phyloP scores from a whole-genome alignment of 2,797 vertebrate species.

The Echeneis naucrates region DNA sequence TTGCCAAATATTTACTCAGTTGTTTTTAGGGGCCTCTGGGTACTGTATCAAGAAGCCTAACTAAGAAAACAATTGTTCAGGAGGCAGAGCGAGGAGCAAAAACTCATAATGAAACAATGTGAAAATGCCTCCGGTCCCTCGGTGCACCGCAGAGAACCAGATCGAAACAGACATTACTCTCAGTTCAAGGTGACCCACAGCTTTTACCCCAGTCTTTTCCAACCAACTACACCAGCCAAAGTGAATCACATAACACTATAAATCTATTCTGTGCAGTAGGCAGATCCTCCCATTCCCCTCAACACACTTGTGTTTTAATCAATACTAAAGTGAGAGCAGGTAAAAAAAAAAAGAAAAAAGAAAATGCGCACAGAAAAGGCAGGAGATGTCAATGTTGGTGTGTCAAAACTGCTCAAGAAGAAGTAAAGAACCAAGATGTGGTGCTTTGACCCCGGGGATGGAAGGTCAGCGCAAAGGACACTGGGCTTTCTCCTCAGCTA shows the following conservation, averaged over 20 bases:
- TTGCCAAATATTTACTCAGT: slow-evolving; percentile 73
- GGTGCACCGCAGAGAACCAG: slow-evolving; percentile 33
- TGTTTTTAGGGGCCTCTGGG: slow-evolving; percentile 63
- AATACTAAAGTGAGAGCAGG: slow-evolving; percentile 55
- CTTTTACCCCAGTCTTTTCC: slow-evolving; percentile 83
- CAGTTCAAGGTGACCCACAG: slow-evolving; percentile 81
- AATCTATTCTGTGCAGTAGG: slow-evolving; percentile 57
- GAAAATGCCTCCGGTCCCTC: slow-evolving; percentile 48
- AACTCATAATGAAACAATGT: slow-evolving; percentile 59
- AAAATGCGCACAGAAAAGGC: slow-evolving; percentile 19
- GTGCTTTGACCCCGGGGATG: slow-evolving; percentile 77
- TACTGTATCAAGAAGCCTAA: slow-evolving; percentile 64
- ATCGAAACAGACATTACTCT: slow-evolving; percentile 70
- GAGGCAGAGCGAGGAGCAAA: slow-evolving; percentile 47
- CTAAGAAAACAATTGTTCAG: slow-evolving; percentile 69
- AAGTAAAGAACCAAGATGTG: slow-evolving; percentile 78
- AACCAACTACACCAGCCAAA: slow-evolving; percentile 79
- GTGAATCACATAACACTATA: slow-evolving; percentile 51
- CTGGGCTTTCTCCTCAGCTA: slow-evolving; percentile 67
- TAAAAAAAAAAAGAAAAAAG: slow-evolving; percentile 32
- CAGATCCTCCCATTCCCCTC: slow-evolving; percentile 8
- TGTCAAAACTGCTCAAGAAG: slow-evolving; percentile 67
- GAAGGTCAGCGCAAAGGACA: slow-evolving; percentile 68
- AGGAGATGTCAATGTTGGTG: slow-evolving; percentile 29
- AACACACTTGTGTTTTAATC: slow-evolving; percentile 69